phyloP scores from a whole-genome alignment of 2,113 vertebrate genomes.

The Okapia johnstoni region DNA sequence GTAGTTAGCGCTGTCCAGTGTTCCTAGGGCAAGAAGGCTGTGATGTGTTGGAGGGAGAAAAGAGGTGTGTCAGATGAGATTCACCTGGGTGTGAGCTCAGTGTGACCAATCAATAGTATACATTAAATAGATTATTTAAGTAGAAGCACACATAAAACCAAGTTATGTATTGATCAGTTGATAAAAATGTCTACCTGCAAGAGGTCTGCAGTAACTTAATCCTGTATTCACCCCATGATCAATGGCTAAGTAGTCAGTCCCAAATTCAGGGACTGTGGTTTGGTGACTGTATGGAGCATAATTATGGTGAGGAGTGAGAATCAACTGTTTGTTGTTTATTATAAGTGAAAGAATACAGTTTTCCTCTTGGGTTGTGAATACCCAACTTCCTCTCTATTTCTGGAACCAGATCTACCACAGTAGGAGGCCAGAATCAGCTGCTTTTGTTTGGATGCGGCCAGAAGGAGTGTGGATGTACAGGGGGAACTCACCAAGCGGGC shows the following conservation, averaged over 20 bases:
- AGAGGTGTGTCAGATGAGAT: not conserved
- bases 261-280: not conserved
- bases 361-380: not conserved
- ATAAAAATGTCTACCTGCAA: not conserved
- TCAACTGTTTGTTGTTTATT: not conserved
- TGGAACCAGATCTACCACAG: not conserved
- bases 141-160: not conserved
- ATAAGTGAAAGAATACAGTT: not conserved
- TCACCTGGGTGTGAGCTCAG: not conserved
- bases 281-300: rapidly evolving
- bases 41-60: not conserved
- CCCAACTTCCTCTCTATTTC: not conserved
- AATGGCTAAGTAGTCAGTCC: not conserved
- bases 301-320: not conserved
- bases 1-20: not conserved
- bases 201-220: not conserved
- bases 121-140: not conserved
- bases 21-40: not conserved
- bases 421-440: not conserved
- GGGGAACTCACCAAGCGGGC: slow-evolving; percentile 89
- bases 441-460: not conserved
- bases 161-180: not conserved
- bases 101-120: not conserved
- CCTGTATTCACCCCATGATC: not conserved
- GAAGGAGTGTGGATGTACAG: rapidly evolving